Evolutionary conservation across 1,140 invertebrate genomes (phyloP).

Genomic region (Drosophila hydei): DNA sequence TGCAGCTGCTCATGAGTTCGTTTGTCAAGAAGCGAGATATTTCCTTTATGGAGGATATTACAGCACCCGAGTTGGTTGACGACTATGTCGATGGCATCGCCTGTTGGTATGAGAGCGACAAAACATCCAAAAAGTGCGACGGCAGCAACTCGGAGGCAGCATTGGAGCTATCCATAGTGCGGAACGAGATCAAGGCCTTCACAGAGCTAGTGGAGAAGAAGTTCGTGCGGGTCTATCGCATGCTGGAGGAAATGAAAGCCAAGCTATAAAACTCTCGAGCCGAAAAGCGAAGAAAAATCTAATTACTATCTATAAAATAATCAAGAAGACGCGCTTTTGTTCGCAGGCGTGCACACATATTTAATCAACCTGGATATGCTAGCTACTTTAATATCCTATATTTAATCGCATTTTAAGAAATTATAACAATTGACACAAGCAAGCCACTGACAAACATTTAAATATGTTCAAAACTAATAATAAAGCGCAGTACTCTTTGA

Average conservation of each 20-base stretch:
- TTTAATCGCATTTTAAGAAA: constrained; percentile 43
- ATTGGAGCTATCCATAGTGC: constrained; percentile 73
- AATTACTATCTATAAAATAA: constrained; percentile 5
- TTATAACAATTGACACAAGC: constrained; percentile 61
- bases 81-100: constrained; percentile 80
- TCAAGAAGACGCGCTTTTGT: constrained; percentile 13
- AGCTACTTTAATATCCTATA: constrained; percentile 25
- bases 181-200: constrained; percentile 78
- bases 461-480: constrained; percentile 41
- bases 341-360: constrained; percentile 22
- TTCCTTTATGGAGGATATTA: constrained; percentile 75
- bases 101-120: constrained; percentile 81
- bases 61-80: constrained; percentile 74
- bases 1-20: constrained; percentile 77
- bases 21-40: constrained; percentile 75
- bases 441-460: constrained; percentile 57
- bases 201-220: constrained; percentile 78
- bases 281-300: not conserved
- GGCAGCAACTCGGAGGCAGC: constrained; percentile 60
- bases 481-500: constrained; percentile 66
- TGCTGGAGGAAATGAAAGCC: constrained; percentile 78
- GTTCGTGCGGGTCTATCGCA: constrained; percentile 76
- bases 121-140: constrained; percentile 72
- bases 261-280: constrained; percentile 46
- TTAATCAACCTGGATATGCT: not conserved